A percentile compares a stretch with the other conserved stretches of the same genome.
Conservation (phyloP, 2,797 vertebrate species). For the Paedocypris micromegethes region DNA sequence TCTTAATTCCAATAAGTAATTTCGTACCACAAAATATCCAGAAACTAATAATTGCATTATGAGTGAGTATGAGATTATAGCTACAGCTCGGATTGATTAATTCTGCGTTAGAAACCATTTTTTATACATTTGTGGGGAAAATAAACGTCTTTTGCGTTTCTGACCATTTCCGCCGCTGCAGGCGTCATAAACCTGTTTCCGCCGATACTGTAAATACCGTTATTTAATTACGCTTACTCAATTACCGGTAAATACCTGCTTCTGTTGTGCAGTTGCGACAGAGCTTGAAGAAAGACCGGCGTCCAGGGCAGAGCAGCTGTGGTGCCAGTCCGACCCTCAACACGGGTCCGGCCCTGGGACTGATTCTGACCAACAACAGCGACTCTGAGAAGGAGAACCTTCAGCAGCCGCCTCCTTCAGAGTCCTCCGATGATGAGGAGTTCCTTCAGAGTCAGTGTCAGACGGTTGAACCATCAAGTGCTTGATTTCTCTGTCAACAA, state of each 20-base stretch:
- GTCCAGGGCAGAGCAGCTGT: slow-evolving; percentile 38
- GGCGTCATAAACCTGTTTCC: no score
- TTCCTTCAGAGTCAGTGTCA: slow-evolving; percentile 71
- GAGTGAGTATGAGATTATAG: no score
- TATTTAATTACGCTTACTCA: background rate
- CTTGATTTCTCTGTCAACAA: background rate
- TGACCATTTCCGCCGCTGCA: no score
- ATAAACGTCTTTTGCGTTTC: background rate
- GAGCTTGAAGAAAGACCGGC: slow-evolving; percentile 55
- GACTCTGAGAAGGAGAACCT: slow-evolving; percentile 61
- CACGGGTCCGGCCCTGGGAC: background rate
- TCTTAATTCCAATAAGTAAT: no score
- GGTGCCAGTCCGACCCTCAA: background rate
- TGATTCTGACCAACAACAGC: slow-evolving; percentile 44
- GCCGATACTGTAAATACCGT: background rate
- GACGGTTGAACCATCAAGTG: background rate
- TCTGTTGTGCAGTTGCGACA: slow-evolving; percentile 50
- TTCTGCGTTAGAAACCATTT: no score
- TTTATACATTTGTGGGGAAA: background rate
- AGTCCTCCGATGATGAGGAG: slow-evolving; percentile 73
- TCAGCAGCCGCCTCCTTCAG: slow-evolving; percentile 2
- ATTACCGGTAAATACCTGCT: background rate
- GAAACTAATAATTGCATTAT: no score
- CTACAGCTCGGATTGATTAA: no score
- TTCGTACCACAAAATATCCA: no score